phyloP scores from a whole-genome alignment of 2,888 invertebrate genomes.

The Cactoblastis cactorum region DNA sequence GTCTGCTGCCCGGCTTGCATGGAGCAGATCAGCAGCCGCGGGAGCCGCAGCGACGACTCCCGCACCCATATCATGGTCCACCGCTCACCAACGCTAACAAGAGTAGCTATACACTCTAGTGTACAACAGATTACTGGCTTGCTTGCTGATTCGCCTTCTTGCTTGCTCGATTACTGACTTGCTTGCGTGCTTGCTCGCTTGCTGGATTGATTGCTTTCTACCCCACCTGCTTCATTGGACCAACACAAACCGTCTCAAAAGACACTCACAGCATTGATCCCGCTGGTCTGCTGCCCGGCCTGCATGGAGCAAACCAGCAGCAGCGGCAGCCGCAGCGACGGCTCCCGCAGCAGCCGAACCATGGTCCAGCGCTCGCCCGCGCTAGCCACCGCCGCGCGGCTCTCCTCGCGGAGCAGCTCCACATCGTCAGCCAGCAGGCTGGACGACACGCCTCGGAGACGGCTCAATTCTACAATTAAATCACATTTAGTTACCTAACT shows the following conservation, averaged over 20 bases:
- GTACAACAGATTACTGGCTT: too few species aligned
- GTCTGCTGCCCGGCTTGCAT: slow-evolving; percentile 1
- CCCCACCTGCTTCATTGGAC: too few species aligned
- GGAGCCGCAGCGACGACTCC: slow-evolving; percentile 81
- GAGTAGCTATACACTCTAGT: too few species aligned
- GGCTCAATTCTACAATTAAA: slow-evolving; percentile 79
- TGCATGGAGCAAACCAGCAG: slow-evolving; percentile 88
- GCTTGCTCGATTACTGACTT: too few species aligned
- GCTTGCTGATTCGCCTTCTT: too few species aligned
- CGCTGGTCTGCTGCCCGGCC: slow-evolving; percentile 93
- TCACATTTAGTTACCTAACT: too few species aligned
- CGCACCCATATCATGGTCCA: slow-evolving; percentile 80
- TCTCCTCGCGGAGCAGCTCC: slow-evolving; percentile 77
- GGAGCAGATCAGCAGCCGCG: slow-evolving; percentile 84
- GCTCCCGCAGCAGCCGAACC: slow-evolving; percentile 77
- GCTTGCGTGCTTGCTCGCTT: too few species aligned
- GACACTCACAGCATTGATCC: slow-evolving; percentile 93
- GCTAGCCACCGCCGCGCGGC: slow-evolving; percentile 36
- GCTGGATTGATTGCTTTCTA: too few species aligned
- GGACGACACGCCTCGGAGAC: slow-evolving; percentile 80
- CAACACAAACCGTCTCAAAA: too few species aligned
- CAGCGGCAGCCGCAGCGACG: slow-evolving; percentile 83
- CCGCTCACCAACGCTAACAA: slow-evolving; percentile 19
- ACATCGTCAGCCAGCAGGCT: slow-evolving; percentile 81
- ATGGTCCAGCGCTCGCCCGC: slow-evolving; percentile 72